Evolutionary conservation across 2,888 invertebrate genomes (phyloP), one percentile per base, ranked within the genome.

Genomic region (Hesperia comma): DNA sequence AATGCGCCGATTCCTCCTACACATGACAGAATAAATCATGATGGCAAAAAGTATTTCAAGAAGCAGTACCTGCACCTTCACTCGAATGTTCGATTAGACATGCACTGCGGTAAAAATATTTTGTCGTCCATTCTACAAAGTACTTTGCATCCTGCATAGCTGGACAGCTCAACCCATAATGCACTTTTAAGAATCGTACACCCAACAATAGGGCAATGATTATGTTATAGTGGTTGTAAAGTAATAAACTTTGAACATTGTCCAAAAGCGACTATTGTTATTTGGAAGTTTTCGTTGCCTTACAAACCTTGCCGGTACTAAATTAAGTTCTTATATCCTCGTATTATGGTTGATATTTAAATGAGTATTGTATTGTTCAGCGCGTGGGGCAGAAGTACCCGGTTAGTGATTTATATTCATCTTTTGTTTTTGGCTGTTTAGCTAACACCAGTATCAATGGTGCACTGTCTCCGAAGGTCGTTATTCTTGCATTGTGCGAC

Each of bases 371-470:
- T 54, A 54, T 68, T 78, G 71, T 83, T 81, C 73, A 72, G 84
- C 79, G 82, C 83, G 83, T 85, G 81, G 82, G 84, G 84, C 82
- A 80, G 79, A 82, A 83, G 82, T 81, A 80, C 76, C 72, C 80
- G 76, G 78, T 76, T 81, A 75, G 87, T 92, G 91, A 92, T 92
- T 92, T 92, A 92, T 91, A 86, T 81, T 79, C 84, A 76, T 87
- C 90, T 90, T 89, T 92, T 91, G 92, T 92, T 92, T 92, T 91
- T 91, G 89, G 82, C 80, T 90, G 86, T 90, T 92, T 88, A 87
- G 86, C 86, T 80, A 81, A 83, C 80, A 79, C 80, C 79, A 79
- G 86, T 87, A 86, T 88, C 89, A 88, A 88, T 88, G 83, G 85
- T 77, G 76, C 77, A 79, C 83, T 82, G 84, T 81, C 84, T 86